Percentiles rank a stretch among this genome's conserved stretches.
Conservation (phyloP, 1,140 invertebrate genomes). For the Brachionus manjavacas region DNA sequence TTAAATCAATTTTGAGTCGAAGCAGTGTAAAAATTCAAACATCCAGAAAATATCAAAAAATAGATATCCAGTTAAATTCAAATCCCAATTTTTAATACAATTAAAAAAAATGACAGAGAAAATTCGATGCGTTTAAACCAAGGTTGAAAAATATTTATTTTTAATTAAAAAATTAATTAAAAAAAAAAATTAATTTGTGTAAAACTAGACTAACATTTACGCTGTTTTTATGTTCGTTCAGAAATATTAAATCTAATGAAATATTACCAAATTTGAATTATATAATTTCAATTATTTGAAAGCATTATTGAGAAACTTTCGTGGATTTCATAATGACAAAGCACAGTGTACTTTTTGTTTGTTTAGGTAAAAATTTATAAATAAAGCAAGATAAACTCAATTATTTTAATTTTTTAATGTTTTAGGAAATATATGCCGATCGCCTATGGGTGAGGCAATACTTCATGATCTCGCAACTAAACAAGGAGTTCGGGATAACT, state of each 20-base stretch:
- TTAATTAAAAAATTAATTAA: not conserved
- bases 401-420: not conserved
- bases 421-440: slow-evolving; percentile 39
- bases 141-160: too few species aligned
- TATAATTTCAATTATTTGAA: not conserved
- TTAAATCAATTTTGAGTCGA: too few species aligned
- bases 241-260: not conserved
- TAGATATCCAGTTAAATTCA: too few species aligned
- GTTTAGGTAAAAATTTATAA: slow-evolving; percentile 20
- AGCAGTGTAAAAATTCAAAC: too few species aligned
- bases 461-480: slow-evolving; percentile 28
- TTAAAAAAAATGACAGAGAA: too few species aligned
- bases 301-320: not conserved
- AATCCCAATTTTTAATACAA: too few species aligned
- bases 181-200: not conserved
- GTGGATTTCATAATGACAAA: not conserved
- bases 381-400: not conserved
- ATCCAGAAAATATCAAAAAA: too few species aligned
- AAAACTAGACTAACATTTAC: not conserved
- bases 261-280: slow-evolving; percentile 29
- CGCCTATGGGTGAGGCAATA: slow-evolving; percentile 41
- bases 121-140: too few species aligned
- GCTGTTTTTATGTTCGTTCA: not conserved
- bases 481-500: slow-evolving; percentile 29
- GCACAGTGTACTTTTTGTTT: slow-evolving; percentile 40